A percentile compares a stretch with the other conserved stretches of the same genome.
phyloP scores from a whole-genome alignment of 1,140 invertebrate genomes.

The Drosophila ananassae region DNA sequence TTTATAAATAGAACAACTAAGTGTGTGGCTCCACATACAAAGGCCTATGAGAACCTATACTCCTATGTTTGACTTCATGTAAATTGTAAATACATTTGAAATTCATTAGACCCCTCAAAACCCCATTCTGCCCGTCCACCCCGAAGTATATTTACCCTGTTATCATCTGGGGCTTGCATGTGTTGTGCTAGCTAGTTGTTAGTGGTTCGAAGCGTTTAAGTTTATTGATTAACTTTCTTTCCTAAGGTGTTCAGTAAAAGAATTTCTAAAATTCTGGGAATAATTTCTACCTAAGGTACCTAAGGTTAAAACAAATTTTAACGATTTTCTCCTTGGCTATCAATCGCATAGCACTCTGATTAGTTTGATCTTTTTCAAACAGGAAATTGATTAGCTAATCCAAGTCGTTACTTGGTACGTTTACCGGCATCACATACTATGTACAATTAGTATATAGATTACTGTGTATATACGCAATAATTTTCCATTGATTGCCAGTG shows the following conservation, averaged over 20 bases:
- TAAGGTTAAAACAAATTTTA: neutral
- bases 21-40: slow-evolving; percentile 16
- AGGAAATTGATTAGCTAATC: slow-evolving; percentile 63
- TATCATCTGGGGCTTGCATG: slow-evolving; percentile 26
- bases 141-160: slow-evolving; percentile 4
- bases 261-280: neutral
- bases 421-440: slow-evolving; percentile 28
- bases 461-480: slow-evolving; percentile 38
- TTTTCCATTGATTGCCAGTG: slow-evolving; percentile 70
- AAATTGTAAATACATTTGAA: slow-evolving; percentile 27
- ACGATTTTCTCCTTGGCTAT: neutral
- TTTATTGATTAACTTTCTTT: slow-evolving; percentile 1
- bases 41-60: slow-evolving; percentile 7
- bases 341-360: slow-evolving; percentile 7
- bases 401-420: too few relatives aligned
- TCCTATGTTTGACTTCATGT: slow-evolving; percentile 14
- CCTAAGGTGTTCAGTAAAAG: neutral
- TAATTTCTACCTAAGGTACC: neutral
- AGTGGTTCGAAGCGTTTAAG: neutral
- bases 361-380: slow-evolving; percentile 14
- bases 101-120: slow-evolving; percentile 6
- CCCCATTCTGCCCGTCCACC: neutral
- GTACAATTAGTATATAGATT: slow-evolving; percentile 26
- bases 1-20: slow-evolving; percentile 66
- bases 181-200: slow-evolving; percentile 2